These are phyloP conservation scores for Stomorhina lunata DNA, from an alignment of 2,888 invertebrate species.

Conservation along the genomic window DNA sequence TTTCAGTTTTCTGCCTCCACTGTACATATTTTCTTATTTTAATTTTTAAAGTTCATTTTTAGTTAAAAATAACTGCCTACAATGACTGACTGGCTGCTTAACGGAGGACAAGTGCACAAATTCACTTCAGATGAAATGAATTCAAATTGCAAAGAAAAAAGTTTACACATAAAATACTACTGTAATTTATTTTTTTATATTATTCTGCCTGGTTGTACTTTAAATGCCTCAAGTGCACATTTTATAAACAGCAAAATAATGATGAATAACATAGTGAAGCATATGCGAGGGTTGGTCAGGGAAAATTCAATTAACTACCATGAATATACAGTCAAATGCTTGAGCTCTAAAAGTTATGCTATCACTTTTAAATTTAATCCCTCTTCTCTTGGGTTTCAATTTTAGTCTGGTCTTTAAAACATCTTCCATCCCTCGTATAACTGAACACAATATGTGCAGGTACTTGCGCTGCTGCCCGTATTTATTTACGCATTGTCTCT, in stretches of 20 bases:
- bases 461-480: too few species aligned
- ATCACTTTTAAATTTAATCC: too few species aligned
- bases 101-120: conserved; percentile 59
- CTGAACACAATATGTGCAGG: too few species aligned
- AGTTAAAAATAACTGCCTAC: conserved; percentile 40
- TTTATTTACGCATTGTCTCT: conserved; percentile 33
- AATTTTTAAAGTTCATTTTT: conserved; percentile 44
- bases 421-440: too few species aligned
- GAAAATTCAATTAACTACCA: too few species aligned
- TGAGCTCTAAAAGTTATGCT: too few species aligned
- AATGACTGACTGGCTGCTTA: conserved; percentile 25
- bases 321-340: too few species aligned
- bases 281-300: neutral
- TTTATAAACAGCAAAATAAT: neutral
- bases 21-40: neutral
- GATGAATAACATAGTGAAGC: neutral
- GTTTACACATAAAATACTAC: neutral
- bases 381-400: too few species aligned
- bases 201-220: neutral
- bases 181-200: conserved; percentile 12
- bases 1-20: neutral
- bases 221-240: conserved; percentile 26
- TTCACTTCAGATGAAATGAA: conserved; percentile 42
- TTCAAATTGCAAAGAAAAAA: conserved; percentile 15
- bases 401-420: too few species aligned